These are phyloP conservation scores for Galeruca laticollis DNA, from an alignment of 2,888 invertebrate species.

Conservation along the genomic window DNA sequence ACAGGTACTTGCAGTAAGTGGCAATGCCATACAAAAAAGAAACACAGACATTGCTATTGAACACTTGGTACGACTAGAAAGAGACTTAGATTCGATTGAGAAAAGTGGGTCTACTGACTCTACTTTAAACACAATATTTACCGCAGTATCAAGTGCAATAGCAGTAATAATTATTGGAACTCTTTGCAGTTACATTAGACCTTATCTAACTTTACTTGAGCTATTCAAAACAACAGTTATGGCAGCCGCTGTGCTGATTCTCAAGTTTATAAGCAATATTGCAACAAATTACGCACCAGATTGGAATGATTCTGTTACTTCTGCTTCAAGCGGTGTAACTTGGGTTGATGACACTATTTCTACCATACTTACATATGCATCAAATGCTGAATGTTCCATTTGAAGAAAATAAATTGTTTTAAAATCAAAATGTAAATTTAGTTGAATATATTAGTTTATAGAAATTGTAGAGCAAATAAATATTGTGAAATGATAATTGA, in stretches of 20 bases:
- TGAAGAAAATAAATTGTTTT: not conserved
- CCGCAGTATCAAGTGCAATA: not conserved
- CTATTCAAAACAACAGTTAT: constrained; percentile 8
- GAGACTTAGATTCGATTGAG: not conserved
- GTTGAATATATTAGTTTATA: no score
- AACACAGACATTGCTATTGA: not conserved
- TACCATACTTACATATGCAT: not conserved
- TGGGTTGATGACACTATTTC: not conserved
- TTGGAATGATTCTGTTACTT: not conserved
- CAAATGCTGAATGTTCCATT: not conserved
- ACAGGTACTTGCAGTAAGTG: not conserved
- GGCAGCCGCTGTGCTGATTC: constrained; percentile 1
- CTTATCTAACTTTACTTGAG: constrained; percentile 5
- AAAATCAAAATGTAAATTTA: no score
- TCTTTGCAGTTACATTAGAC: not conserved
- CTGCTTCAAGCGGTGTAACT: not conserved
- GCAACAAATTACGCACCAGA: not conserved
- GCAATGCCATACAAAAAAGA: not conserved
- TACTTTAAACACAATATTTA: not conserved
- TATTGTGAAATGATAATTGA: no score
- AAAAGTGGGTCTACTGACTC: not conserved
- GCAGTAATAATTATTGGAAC: not conserved
- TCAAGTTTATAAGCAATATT: not conserved
- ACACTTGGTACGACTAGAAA: not conserved
- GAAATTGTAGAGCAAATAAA: no score